Conservation (phyloP, 2,113 vertebrate genomes). For the Danionella cerebrum region DNA sequence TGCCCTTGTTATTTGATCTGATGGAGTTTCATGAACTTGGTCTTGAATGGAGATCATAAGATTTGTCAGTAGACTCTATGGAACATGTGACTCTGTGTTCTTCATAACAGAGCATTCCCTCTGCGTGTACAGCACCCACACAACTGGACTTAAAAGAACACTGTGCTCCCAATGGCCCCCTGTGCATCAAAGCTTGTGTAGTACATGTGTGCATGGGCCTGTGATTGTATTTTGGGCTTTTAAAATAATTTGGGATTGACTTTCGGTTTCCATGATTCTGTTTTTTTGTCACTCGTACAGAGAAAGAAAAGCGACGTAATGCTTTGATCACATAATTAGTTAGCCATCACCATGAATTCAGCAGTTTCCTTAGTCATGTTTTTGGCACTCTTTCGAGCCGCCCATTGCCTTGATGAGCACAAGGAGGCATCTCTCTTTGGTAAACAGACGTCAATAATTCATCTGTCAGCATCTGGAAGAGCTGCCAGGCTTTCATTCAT, state of each 20-base stretch:
- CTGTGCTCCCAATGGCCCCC: neutral
- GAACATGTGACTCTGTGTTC: neutral
- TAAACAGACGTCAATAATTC: constrained; percentile 54
- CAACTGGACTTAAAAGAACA: neutral
- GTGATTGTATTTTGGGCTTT: no score
- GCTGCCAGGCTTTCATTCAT: constrained; percentile 48
- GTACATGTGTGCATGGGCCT: neutral
- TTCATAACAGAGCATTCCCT: neutral
- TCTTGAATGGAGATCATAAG: no score
- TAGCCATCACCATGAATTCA: neutral
- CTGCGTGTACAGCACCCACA: neutral
- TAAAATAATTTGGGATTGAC: no score
- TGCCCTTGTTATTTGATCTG: no score
- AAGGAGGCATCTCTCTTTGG: constrained; percentile 33
- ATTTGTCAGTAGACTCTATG: neutral
- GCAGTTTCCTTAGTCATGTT: neutral
- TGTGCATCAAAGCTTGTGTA: neutral
- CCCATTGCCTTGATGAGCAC: constrained; percentile 21
- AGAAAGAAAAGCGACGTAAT: no score
- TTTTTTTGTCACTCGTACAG: no score
- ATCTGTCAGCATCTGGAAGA: constrained; percentile 48
- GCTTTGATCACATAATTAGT: constrained; percentile 19
- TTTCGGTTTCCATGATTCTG: no score
- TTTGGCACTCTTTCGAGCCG: neutral
- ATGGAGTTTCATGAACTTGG: no score